These are phyloP conservation scores for Torymus tubicola DNA, from an alignment of 2,888 invertebrate genomes.

Conservation along the genomic window DNA sequence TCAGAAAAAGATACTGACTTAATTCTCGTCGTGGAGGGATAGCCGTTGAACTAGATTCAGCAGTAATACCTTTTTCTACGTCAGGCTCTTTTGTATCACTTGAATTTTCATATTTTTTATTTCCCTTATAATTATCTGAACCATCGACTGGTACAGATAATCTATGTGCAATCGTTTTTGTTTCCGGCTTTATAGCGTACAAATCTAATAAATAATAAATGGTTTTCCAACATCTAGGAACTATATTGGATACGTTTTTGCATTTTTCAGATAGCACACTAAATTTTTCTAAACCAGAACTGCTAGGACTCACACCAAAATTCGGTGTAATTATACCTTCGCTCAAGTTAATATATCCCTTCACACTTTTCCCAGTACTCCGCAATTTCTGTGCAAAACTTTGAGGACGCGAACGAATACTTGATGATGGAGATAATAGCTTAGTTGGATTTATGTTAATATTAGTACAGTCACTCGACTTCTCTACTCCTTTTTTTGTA, in stretches of 20 bases:
- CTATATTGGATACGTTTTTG: conserved; percentile 74
- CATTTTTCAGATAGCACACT: conserved; percentile 78
- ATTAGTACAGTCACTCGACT: conserved; percentile 65
- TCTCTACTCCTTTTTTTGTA: conserved; percentile 70
- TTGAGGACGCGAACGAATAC: conserved; percentile 83
- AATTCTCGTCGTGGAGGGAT: conserved; percentile 74
- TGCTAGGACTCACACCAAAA: conserved; percentile 81
- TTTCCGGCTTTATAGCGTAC: conserved; percentile 96
- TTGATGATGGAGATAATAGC: conserved; percentile 79
- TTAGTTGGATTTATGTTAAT: conserved; percentile 68
- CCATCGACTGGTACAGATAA: conserved; percentile 85
- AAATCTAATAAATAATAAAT: conserved; percentile 94
- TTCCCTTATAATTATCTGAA: conserved; percentile 83
- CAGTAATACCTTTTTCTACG: conserved; percentile 78
- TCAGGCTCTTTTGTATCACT: conserved; percentile 80
- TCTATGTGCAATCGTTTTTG: conserved; percentile 92
- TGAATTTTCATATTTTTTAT: conserved; percentile 79
- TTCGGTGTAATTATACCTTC: conserved; percentile 86
- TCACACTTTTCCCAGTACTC: conserved; percentile 90
- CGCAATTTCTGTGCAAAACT: conserved; percentile 92
- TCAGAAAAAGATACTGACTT: conserved; percentile 67
- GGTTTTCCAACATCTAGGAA: conserved; percentile 95
- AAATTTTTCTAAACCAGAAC: conserved; percentile 79
- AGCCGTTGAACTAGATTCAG: conserved; percentile 75
- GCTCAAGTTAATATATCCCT: conserved; percentile 89